Evolutionary conservation across 1,140 invertebrate genomes (phyloP).

Genomic region (Pteromalus puparum): DNA sequence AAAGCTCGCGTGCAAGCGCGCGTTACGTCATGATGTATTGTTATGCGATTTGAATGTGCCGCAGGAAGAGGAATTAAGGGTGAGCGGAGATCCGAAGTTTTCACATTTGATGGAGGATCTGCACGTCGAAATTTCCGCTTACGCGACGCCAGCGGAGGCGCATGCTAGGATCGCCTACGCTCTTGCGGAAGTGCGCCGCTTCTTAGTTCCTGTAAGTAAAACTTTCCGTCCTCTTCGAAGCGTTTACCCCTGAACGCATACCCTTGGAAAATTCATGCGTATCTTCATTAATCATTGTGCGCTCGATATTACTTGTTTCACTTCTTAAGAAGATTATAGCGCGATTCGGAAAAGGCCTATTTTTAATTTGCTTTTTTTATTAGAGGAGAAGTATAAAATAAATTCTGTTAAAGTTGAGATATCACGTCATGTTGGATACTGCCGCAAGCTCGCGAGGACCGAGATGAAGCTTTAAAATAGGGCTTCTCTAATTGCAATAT

Average conservation of each 20-base stretch:
- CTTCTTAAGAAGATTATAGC: too few species aligned
- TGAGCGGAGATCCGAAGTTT: conserved; percentile 93
- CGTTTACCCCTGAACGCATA: neutral
- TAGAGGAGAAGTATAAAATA: too few species aligned
- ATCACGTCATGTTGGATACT: too few species aligned
- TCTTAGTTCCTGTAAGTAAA: conserved; percentile 77
- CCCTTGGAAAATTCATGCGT: neutral
- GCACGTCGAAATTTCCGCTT: conserved; percentile 95
- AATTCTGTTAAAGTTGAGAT: too few species aligned
- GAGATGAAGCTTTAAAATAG: too few species aligned
- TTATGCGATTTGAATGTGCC: conserved; percentile 21
- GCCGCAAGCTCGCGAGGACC: too few species aligned
- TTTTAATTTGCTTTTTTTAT: too few species aligned
- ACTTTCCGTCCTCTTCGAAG: neutral
- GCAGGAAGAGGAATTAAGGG: conserved; percentile 91
- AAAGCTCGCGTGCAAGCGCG: neutral
- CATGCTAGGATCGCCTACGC: conserved; percentile 94
- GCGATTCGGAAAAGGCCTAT: too few species aligned
- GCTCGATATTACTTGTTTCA: too few species aligned
- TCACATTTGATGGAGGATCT: conserved; percentile 94
- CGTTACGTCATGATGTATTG: neutral
- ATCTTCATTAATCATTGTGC: neutral
- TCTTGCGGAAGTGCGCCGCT: conserved; percentile 85
- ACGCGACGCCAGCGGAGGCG: conserved; percentile 92
- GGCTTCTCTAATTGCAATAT: too few species aligned